Conservation (phyloP, 2,888 invertebrate species). For the Dicranocentrus wangi region DNA sequence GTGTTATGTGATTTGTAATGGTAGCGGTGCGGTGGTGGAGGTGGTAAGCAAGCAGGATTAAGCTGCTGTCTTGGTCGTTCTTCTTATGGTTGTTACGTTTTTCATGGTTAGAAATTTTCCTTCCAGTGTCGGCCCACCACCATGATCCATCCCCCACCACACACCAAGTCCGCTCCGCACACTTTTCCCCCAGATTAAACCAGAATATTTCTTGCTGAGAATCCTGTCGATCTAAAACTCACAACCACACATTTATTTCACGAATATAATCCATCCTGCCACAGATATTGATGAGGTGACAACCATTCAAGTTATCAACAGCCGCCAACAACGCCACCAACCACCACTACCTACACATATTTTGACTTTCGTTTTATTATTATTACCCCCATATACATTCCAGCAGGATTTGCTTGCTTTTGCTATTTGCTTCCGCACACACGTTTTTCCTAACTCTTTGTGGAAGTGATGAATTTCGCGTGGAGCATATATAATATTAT, state of each 20-base stretch:
- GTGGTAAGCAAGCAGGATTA: neutral
- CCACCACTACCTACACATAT: conserved; percentile 1
- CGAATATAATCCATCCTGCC: neutral
- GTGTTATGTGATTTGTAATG: conserved; percentile 32
- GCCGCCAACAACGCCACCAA: no score
- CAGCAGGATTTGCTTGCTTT: conserved; percentile 16
- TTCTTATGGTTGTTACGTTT: neutral
- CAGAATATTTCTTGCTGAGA: neutral
- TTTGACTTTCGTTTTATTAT: neutral
- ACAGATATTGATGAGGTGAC: conserved; percentile 45
- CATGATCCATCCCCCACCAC: neutral
- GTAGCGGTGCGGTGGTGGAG: conserved; percentile 3
- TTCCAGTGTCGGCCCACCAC: neutral
- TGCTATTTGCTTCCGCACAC: no score
- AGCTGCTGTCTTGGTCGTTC: neutral
- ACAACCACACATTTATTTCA: neutral
- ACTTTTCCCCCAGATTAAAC: neutral
- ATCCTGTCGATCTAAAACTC: neutral
- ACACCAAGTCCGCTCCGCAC: neutral
- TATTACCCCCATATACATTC: neutral
- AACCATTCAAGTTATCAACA: conserved; percentile 40
- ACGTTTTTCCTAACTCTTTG: no score
- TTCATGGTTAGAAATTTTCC: neutral
- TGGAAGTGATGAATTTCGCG: no score
- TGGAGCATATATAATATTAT: no score